A percentile compares a stretch with the other conserved stretches of the same genome.
Evolutionary conservation across 1,140 invertebrate genomes (phyloP).

Genomic region (Hormaphis cornu): DNA sequence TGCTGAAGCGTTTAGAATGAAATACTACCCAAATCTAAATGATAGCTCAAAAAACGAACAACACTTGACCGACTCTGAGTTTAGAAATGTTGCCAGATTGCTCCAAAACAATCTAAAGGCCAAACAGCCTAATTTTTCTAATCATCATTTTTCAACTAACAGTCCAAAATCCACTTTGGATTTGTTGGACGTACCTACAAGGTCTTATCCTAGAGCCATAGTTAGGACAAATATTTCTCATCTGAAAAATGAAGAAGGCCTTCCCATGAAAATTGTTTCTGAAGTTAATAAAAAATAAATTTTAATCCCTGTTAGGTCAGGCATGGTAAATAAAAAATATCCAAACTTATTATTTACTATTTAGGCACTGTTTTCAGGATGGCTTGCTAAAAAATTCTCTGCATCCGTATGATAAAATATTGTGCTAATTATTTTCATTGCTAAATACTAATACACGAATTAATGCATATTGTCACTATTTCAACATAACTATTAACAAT

Average conservation of each 20-base stretch:
- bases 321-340: background rate
- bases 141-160: background rate
- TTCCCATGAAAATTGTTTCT: background rate
- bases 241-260: background rate
- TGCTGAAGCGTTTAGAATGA: conserved; percentile 25
- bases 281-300: conserved; percentile 13
- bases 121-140: background rate
- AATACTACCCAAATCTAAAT: conserved; percentile 8
- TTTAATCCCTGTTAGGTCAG: background rate
- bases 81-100: conserved; percentile 24
- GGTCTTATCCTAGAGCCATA: background rate
- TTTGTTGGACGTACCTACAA: background rate
- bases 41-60: conserved; percentile 16
- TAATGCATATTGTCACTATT: conserved; percentile 19
- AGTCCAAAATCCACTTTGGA: background rate
- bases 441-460: conserved; percentile 22
- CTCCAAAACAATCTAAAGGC: conserved; percentile 17
- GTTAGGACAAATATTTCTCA: background rate
- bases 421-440: background rate
- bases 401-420: conserved; percentile 28
- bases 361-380: conserved; percentile 27
- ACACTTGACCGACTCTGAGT: conserved; percentile 9
- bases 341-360: too few relatives aligned
- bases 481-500: conserved; percentile 22
- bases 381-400: conserved; percentile 31